Conservation (phyloP, 1,140 invertebrate genomes). For the Dolichoris vasculosae region DNA sequence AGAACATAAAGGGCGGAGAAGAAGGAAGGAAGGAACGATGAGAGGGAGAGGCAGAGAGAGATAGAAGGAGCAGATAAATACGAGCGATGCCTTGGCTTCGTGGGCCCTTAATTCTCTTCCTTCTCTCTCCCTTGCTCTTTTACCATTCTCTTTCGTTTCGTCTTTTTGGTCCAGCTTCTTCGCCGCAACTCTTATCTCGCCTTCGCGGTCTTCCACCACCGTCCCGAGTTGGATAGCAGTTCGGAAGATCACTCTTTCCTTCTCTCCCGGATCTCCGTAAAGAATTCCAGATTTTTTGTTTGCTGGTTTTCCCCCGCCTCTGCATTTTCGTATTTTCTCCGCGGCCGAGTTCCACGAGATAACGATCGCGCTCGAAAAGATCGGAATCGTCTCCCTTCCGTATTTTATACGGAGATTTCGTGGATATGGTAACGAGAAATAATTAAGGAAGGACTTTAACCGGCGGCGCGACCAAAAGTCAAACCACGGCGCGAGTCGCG, state of each 20-base stretch:
- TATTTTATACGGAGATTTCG: not conserved
- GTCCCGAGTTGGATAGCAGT: not conserved
- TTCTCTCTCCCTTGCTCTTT: constrained; percentile 53
- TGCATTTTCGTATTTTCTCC: not conserved
- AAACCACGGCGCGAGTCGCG: too few relatives aligned
- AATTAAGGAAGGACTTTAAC: not conserved
- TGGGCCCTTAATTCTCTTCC: constrained; percentile 57
- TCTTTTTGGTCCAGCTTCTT: constrained; percentile 34
- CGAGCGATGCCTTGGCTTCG: constrained; percentile 62
- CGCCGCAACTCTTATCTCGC: constrained; percentile 40
- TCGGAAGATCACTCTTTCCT: constrained; percentile 5
- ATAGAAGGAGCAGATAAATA: constrained; percentile 63
- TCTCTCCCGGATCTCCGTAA: constrained; percentile 28
- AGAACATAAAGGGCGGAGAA: constrained; percentile 47
- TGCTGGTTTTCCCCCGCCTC: not conserved
- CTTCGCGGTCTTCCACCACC: constrained; percentile 54
- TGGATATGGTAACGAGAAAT: too few relatives aligned
- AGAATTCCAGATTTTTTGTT: constrained; percentile 48
- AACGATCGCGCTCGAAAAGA: constrained; percentile 52
- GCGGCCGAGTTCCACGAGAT: constrained; percentile 7
- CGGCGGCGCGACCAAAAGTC: not conserved
- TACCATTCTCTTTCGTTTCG: not conserved
- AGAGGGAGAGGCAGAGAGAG: constrained; percentile 47
- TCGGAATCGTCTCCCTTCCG: constrained; percentile 54
- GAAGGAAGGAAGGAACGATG: constrained; percentile 47